Percentiles rank a stretch among this genome's conserved stretches.
Conservation (phyloP, 2,888 invertebrate species). For the Drosophila histrio region DNA sequence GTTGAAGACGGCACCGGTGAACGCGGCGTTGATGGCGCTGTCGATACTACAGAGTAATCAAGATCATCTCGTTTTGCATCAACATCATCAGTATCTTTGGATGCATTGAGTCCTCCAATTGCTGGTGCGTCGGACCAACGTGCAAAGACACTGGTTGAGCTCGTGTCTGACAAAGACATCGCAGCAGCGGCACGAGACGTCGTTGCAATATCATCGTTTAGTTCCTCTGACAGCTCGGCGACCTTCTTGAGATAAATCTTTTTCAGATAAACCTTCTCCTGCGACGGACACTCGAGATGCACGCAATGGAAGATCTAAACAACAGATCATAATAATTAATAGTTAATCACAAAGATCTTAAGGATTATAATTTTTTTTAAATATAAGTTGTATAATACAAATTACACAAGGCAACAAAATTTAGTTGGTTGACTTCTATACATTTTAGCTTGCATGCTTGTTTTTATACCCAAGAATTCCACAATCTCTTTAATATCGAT, state of each 20-base stretch:
- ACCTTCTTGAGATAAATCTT: conserved; percentile 68
- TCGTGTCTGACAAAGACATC: not conserved
- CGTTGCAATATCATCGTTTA: conserved; percentile 44
- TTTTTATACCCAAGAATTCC: too few relatives aligned
- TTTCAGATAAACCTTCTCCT: conserved; percentile 83
- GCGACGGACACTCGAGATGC: conserved; percentile 97
- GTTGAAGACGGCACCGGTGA: not conserved
- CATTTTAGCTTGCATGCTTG: too few relatives aligned
- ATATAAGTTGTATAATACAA: too few relatives aligned
- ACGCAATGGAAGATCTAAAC: conserved; percentile 97
- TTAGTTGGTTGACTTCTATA: too few relatives aligned
- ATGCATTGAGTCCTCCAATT: not conserved
- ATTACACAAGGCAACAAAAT: too few relatives aligned
- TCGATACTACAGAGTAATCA: conserved; percentile 2
- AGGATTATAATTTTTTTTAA: too few relatives aligned
- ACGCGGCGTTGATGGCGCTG: conserved; percentile 38
- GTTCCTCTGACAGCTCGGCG: conserved; percentile 29
- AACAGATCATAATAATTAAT: not conserved
- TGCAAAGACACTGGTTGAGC: not conserved
- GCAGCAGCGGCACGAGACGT: conserved; percentile 43
- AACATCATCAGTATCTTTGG: not conserved
- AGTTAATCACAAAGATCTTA: too few relatives aligned
- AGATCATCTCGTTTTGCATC: not conserved
- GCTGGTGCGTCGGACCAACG: conserved; percentile 17
- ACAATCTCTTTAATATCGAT: too few relatives aligned